Evolutionary conservation across 2,888 invertebrate species (phyloP).

Genomic region (Mythimna impura): DNA sequence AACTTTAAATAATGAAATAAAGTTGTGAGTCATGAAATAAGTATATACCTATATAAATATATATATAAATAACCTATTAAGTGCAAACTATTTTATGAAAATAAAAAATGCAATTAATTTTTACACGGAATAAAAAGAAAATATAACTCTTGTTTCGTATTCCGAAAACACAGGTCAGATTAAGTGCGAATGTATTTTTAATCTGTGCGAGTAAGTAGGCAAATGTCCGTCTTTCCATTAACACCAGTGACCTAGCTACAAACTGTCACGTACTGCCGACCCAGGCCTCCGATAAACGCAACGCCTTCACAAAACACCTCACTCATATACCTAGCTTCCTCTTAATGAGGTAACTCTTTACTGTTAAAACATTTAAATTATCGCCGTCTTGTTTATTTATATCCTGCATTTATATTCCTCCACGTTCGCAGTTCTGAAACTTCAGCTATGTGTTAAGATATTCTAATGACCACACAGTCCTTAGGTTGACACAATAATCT

Average conservation of each 20-base stretch:
- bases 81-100: not conserved
- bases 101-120: no score
- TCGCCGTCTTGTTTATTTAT: not conserved
- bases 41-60: no score
- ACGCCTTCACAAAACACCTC: conserved; percentile 28
- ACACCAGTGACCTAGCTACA: conserved; percentile 38
- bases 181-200: not conserved
- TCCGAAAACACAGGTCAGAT: not conserved
- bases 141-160: not conserved
- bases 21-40: not conserved
- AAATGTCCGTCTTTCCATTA: conserved; percentile 27
- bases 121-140: not conserved
- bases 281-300: conserved; percentile 34
- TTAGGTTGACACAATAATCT: not conserved
- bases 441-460: conserved; percentile 3
- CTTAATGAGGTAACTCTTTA: conserved; percentile 14
- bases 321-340: conserved; percentile 33
- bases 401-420: not conserved
- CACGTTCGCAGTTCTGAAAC: conserved; percentile 1
- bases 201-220: conserved; percentile 10
- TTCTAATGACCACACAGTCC: not conserved
- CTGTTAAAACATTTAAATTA: conserved; percentile 19
- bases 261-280: conserved; percentile 58
- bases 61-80: not conserved
- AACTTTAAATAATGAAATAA: no score